Evolutionary conservation across 1,140 invertebrate genomes (phyloP), one percentile per base, ranked within the genome.

Genomic region (Zaprionus nigranus): DNA sequence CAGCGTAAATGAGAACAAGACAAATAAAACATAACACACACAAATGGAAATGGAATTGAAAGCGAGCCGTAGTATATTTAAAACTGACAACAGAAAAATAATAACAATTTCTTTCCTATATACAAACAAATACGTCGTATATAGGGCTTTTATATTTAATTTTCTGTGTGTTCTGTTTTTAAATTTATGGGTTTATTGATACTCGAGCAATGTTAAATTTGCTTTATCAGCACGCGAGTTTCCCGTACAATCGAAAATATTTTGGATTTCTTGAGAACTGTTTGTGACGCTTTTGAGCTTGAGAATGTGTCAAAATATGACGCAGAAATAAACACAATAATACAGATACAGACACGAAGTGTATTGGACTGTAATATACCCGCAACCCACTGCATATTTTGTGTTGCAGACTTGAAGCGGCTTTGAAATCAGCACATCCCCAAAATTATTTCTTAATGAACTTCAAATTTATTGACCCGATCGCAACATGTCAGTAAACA

Each of bases 151-250:
- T 57, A 54, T 62, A 20, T 53, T 40, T 49, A 2, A 43, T 67
- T 65, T 26, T 15, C 40, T 73, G 17, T 38, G 43, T 26, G 34
- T 49, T 64, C 20, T 56, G 49, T 40, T 67, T 73, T 61, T 34
- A 68, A 75, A 75, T 75, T 75, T 75, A 75, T 75, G 72, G 28
- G 72, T 69, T 75, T 69, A 75, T 75, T 75, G 72, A 75, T 75
- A 75, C 51, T 73, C 60, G 36, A 12, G 34, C 46, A 51, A 61
- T 53, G 49, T 60, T 54, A 60, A 73, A 73, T 74, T 67, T 69
- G 72, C 72, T 62, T 69, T 75, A 75, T 75, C 72, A 75, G 72
- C 72, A 75, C 36, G 4, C 24, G 53, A 67, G 54, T 40, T 40
- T n/a, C 13, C 28, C 54, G 43, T 30, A 66, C 15, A 34, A 43